Evolutionary conservation across 2,113 vertebrate species (phyloP).

Genomic region (Chrysochloris asiatica): DNA sequence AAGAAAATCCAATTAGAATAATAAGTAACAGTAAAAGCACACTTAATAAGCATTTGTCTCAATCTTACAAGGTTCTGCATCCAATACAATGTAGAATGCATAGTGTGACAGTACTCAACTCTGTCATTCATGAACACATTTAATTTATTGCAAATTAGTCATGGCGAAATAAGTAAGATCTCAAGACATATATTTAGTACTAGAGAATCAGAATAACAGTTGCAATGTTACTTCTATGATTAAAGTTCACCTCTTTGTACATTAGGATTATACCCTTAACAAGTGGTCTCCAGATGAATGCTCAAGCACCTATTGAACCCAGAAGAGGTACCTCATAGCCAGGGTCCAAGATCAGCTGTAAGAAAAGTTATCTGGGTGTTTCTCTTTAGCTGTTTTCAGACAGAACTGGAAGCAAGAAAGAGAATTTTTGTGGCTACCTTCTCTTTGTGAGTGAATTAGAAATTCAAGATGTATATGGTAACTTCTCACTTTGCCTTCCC

Average conservation of each 20-base stretch:
- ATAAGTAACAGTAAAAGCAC: slow-evolving; percentile 30
- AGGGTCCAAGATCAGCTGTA: too few relatives aligned
- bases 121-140: background rate
- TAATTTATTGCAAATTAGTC: background rate
- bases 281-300: too few relatives aligned
- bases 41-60: background rate
- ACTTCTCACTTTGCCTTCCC: too few relatives aligned
- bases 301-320: too few relatives aligned
- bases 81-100: background rate
- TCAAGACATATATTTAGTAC: background rate
- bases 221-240: background rate
- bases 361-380: too few relatives aligned
- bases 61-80: background rate
- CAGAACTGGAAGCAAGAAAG: too few relatives aligned
- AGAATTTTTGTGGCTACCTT: too few relatives aligned
- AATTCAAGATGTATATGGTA: too few relatives aligned
- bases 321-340: too few relatives aligned
- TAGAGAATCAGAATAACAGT: background rate
- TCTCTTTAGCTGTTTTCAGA: too few relatives aligned
- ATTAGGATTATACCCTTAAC: too few relatives aligned
- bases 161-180: background rate
- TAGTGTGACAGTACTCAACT: background rate
- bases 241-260: background rate
- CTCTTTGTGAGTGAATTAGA: too few relatives aligned
- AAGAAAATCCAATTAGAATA: slow-evolving; percentile 51